phyloP scores from a whole-genome alignment of 2,113 vertebrate species.

The Arenaria interpres region DNA sequence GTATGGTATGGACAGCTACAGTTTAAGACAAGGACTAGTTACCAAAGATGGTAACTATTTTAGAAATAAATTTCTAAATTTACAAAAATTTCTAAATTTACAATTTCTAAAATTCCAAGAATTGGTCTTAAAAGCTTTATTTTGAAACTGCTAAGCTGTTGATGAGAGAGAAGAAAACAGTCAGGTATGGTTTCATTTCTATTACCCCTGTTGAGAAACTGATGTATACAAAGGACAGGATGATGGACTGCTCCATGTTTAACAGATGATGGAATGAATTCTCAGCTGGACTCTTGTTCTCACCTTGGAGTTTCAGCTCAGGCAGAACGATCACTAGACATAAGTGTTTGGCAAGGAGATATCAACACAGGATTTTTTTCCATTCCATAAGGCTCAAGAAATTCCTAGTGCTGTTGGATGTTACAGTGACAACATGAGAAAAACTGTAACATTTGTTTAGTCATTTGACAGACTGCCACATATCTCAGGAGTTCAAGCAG shows the following conservation, averaged over 20 bases:
- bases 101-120: not conserved
- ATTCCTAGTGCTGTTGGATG: not conserved
- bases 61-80: too few species aligned
- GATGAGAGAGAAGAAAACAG: not conserved
- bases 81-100: too few species aligned
- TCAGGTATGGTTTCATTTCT: not conserved
- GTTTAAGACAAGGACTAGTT: not conserved
- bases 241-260: not conserved
- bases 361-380: not conserved
- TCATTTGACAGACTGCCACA: not conserved
- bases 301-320: not conserved
- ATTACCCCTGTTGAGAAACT: not conserved
- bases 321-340: not conserved
- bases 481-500: not conserved
- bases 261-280: not conserved
- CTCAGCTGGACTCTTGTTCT: not conserved
- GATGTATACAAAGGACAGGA: not conserved
- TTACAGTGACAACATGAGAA: accelerated
- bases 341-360: not conserved
- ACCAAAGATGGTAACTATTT: not conserved
- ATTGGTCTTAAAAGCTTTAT: not conserved
- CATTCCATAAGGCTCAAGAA: not conserved
- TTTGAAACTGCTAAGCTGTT: not conserved
- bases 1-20: not conserved
- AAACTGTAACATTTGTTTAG: not conserved